A percentile compares a stretch with the other conserved stretches of the same genome.
Conservation (phyloP, 2,888 invertebrate genomes). For the Atrina japonica region DNA sequence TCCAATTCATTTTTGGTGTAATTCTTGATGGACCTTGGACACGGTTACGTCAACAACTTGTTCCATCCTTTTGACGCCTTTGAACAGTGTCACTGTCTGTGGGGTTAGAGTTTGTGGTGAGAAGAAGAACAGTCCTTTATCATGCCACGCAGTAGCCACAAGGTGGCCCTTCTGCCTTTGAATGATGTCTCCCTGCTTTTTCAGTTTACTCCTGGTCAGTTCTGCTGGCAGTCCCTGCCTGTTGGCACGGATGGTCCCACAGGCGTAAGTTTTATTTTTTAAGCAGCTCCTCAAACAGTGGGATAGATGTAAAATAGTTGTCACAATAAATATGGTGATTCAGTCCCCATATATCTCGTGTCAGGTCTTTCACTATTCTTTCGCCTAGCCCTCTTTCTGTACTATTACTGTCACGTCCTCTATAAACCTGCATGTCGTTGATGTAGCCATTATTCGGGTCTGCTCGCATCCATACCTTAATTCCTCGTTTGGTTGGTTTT, state of each 20-base stretch:
- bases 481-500: constrained; percentile 44
- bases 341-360: not conserved
- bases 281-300: not conserved
- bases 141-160: constrained; percentile 1
- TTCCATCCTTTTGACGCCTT: constrained; percentile 28
- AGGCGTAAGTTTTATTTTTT: not conserved
- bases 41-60: constrained; percentile 10
- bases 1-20: constrained; percentile 29
- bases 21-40: constrained; percentile 8
- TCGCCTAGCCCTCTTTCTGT: constrained; percentile 2
- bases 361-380: constrained; percentile 9
- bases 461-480: constrained; percentile 47
- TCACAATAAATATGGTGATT: constrained; percentile 27
- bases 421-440: constrained; percentile 43
- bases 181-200: constrained; percentile 5
- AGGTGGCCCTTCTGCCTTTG: not conserved
- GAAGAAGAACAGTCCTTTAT: not conserved
- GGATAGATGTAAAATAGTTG: constrained; percentile 1
- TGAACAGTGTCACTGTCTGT: not conserved
- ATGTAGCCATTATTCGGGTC: constrained; percentile 44
- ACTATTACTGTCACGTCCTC: constrained; percentile 10
- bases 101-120: constrained; percentile 14
- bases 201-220: not conserved
- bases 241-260: constrained; percentile 4
- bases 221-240: constrained; percentile 2